Conservation (phyloP, 2,113 vertebrate species). For the Bubo blakistoni region DNA sequence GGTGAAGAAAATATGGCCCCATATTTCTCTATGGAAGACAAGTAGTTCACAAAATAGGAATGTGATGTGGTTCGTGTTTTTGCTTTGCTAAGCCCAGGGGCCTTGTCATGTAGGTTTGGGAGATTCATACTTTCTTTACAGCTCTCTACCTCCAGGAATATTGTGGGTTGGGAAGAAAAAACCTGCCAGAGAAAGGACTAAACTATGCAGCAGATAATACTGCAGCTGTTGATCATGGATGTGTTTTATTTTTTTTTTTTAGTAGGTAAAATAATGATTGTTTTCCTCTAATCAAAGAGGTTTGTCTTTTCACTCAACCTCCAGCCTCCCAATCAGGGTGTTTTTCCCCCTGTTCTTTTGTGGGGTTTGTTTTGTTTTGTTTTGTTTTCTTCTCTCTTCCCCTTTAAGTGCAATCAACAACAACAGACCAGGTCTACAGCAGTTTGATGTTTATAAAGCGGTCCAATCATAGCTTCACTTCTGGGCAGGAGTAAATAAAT, state of each 20-base stretch:
- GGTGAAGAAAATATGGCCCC: not conserved
- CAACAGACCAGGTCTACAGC: not conserved
- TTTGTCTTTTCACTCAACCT: constrained; percentile 10
- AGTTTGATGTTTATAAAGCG: constrained; percentile 56
- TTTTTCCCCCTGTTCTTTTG: not conserved
- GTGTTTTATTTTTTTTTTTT: not conserved
- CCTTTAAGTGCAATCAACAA: not conserved
- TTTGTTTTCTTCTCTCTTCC: not conserved
- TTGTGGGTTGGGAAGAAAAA: not conserved
- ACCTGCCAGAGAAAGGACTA: not conserved
- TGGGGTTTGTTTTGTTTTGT: not conserved
- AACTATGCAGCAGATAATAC: not conserved
- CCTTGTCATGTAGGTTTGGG: not conserved
- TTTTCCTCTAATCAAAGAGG: constrained; percentile 22
- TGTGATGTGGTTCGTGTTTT: not conserved
- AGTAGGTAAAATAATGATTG: not conserved
- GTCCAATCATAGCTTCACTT: constrained; percentile 55
- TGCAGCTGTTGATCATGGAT: not conserved
- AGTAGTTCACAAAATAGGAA: not conserved
- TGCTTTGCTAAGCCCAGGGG: not conserved
- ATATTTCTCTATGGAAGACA: not conserved
- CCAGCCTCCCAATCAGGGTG: not conserved
- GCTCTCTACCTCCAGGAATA: not conserved
- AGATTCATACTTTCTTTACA: not conserved
- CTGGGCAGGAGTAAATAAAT: constrained; percentile 64